A percentile compares a stretch with the other conserved stretches of the same genome.
Conservation (phyloP, 2,888 invertebrate genomes). For the Nephrocerus scutellatus region DNA sequence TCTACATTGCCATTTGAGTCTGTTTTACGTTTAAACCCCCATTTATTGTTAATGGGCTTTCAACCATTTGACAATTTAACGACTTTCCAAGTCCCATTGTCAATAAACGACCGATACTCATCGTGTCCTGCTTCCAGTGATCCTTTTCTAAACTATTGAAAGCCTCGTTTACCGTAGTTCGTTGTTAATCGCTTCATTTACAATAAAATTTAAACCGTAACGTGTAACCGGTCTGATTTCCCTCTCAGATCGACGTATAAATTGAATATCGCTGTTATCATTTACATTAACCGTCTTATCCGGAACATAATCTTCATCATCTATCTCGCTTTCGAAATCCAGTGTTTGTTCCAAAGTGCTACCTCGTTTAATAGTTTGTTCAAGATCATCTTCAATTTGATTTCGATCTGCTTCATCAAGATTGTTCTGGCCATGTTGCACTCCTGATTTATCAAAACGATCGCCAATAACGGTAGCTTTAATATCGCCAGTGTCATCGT, state of each 20-base stretch:
- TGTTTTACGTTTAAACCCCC: conserved; percentile 25
- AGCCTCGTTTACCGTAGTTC: not conserved
- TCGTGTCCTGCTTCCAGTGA: conserved; percentile 10
- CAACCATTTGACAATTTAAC: conserved; percentile 17
- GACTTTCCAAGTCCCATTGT: conserved; percentile 24
- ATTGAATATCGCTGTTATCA: not conserved
- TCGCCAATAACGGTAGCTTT: not conserved
- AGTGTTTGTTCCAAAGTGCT: not conserved
- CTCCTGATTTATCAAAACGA: not conserved
- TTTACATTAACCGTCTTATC: not conserved
- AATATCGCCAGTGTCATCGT: not conserved
- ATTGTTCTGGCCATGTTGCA: not conserved
- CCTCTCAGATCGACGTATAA: not conserved
- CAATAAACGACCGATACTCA: conserved; percentile 23
- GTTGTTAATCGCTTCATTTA: not conserved
- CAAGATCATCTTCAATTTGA: not conserved
- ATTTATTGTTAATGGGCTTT: conserved; percentile 25
- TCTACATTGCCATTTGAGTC: conserved; percentile 20
- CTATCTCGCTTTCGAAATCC: too few relatives aligned
- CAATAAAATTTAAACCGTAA: not conserved
- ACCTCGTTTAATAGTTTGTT: not conserved
- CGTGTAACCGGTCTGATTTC: not conserved
- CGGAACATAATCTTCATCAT: not conserved
- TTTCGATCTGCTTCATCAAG: not conserved
- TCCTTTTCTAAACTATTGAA: not conserved